Evolutionary conservation across 2,888 invertebrate genomes (phyloP), one percentile per base, ranked within the genome.

Genomic region (Acholoe squamosa): DNA sequence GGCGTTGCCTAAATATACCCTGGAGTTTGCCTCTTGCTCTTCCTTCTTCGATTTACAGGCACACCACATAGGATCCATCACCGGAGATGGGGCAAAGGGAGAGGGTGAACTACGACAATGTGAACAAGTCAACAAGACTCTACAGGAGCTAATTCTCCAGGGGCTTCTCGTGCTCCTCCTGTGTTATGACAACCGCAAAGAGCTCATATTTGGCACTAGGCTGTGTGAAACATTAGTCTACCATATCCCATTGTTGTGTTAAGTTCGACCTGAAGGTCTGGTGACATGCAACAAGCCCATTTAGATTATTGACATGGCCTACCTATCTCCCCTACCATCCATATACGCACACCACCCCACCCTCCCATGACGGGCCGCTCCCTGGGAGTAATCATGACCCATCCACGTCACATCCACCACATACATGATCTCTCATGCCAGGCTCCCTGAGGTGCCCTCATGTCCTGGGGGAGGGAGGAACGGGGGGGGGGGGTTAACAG

Each of bases 251-350:
- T 14, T 71, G 71, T 25, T 3, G 14, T 28, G 28, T 71, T 71
- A 28, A 14, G 25, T 14, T 28, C 28, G 71, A 14, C 71, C 28
- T 71, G 19, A 67, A 25, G 19, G n/a, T 7, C n/a, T 16, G 16
- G 14, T 25, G 7, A 71, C 71, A 71, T 28, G 71, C 71, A 71
- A 71, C 71, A 14, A 14, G 19, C 0, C 71, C 71, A 71, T 71
- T 71, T 71, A 71, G 71, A 71, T 28, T 71, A 71, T 71, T 71
- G 71, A 71, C 71, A 71, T 71, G 28, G 71, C 3, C 71, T 28
- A 25, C 28, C 71, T 28, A 14, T 3, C 61, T 19, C 3, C n/a
- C 61, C n/a, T 61, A 3, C 61, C 61, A n/a, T 22, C 10, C 43
- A 43, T 43, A 43, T n/a, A 16, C 67, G 14, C 67, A 16, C 16